A percentile compares a stretch with the other conserved stretches of the same genome.
Evolutionary conservation across 2,888 invertebrate genomes (phyloP).

Genomic region (Lepetodrilus schrolli): DNA sequence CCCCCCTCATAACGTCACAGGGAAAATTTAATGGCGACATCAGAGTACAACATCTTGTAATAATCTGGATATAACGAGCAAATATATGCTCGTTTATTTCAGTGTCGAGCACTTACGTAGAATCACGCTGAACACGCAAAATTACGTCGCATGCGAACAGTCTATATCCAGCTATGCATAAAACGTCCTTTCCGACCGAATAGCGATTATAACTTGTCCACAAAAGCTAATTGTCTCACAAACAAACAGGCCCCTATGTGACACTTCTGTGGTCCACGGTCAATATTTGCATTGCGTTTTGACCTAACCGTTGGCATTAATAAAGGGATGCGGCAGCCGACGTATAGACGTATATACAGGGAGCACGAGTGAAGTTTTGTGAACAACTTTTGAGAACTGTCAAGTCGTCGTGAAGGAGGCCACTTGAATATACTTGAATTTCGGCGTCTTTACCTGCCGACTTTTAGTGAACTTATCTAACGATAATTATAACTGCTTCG

Average conservation of each 20-base stretch:
- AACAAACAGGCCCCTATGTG: constrained; percentile 24
- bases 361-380: no score
- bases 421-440: neutral
- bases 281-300: constrained; percentile 14
- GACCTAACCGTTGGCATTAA: constrained; percentile 16
- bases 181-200: neutral
- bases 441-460: neutral
- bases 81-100: no score
- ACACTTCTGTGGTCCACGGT: neutral
- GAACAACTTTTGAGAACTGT: no score
- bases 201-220: constrained; percentile 12
- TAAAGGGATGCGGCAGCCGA: neutral
- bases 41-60: no score
- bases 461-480: no score
- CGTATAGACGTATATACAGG: no score
- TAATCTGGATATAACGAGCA: no score
- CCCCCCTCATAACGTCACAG: no score
- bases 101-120: neutral
- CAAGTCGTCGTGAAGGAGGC: neutral
- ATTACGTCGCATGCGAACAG: constrained; percentile 11
- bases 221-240: constrained; percentile 22
- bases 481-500: no score
- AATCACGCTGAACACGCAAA: neutral
- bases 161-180: neutral
- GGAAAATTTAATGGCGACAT: no score